A percentile compares a stretch with the other conserved stretches of the same genome.
Conservation (phyloP, 2,888 invertebrate species). For the Eurois occulta region DNA sequence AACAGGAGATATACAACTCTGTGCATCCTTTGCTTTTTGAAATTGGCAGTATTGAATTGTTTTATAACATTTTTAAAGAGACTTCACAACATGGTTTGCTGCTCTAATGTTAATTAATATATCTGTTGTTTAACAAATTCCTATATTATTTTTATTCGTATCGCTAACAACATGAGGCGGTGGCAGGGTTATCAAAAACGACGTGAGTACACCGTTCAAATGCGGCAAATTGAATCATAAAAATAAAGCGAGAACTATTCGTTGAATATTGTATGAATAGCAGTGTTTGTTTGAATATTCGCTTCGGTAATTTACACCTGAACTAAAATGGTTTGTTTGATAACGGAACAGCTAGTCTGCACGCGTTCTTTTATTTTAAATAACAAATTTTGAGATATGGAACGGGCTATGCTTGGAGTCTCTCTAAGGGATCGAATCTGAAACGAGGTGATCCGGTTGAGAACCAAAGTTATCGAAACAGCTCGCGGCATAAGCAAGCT, state of each 20-base stretch:
- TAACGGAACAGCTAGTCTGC: neutral
- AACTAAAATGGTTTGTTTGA: neutral
- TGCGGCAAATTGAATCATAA: conserved; percentile 32
- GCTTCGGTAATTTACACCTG: neutral
- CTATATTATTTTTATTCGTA: no score
- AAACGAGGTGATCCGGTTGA: neutral
- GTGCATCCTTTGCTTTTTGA: no score
- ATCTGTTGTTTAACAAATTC: no score
- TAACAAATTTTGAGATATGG: neutral
- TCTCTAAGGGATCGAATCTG: neutral
- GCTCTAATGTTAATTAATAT: no score
- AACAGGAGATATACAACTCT: no score
- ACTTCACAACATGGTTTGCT: no score
- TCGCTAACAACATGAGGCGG: neutral
- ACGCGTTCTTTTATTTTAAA: neutral
- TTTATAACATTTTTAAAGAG: no score
- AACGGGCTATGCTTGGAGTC: neutral
- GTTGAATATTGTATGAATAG: conserved; percentile 11
- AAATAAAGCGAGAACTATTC: conserved; percentile 9
- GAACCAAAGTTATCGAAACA: neutral
- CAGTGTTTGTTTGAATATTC: conserved; percentile 8
- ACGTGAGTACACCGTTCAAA: neutral
- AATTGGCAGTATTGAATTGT: no score
- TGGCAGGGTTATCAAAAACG: conserved; percentile 4
- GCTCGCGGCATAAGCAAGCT: neutral